Evolutionary conservation across 2,113 vertebrate species (phyloP), one percentile per base, ranked within the genome.

Genomic region (Oncorhynchus tshawytscha): DNA sequence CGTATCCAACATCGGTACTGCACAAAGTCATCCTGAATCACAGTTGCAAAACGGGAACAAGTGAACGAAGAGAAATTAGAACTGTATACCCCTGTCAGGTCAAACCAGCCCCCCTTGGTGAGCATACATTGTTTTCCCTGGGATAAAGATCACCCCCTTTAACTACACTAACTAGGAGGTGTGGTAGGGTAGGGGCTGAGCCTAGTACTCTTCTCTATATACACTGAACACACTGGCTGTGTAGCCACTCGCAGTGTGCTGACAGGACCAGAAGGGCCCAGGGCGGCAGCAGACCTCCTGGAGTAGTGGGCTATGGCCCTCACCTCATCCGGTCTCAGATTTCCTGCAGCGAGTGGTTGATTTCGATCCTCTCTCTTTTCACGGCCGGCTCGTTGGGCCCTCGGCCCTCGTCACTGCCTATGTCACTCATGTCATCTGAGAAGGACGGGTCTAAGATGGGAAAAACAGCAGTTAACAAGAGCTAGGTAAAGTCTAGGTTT

Each of bases 291-390:
- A 25, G 59, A 45, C 64, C 54, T 5, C 67, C 79, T 48, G 81
- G 29, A 74, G 45, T 15, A 27, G 1, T 54, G 45, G 69, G 71
- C 74, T 48, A 1, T 67, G 5, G 22, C 24, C 72, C 49, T 29
- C 18, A 48, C 54, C 25, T 27, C 4, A 9, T 6, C 31, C 25
- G 4, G 16, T 70, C 85, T 94, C 88, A 97, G 93, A 98, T 94
- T 85, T 96, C 95, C 93, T 97, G 96, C 92, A 97, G 92, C 0
- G 96, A 92, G 90, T 95, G 94, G 78, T 87, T 93, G 1, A 96
- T 91, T 71, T 99, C 97, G 0, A 95, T 92, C 80, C 96, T 93
- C 74, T 99, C 98, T 0, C 96, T 94, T 79, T 99, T 99, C 18
- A 99, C 96, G 5, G 94, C 93, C 0, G 96, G 97, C 73, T 98